phyloP scores from a whole-genome alignment of 2,797 vertebrate species.

The Characodon lateralis region DNA sequence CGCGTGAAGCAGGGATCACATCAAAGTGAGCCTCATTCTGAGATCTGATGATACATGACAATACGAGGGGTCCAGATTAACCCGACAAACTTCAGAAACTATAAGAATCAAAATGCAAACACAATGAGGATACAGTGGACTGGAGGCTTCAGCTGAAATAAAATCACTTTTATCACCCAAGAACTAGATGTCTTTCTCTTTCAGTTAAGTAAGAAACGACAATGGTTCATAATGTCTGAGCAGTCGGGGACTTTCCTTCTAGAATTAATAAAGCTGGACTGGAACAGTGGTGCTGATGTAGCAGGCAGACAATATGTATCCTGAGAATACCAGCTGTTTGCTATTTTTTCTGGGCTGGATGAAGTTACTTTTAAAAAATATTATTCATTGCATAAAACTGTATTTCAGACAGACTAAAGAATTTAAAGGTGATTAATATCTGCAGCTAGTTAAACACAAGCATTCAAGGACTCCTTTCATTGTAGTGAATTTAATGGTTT shows the following conservation, averaged over 20 bases:
- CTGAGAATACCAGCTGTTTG: not conserved
- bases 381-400: not conserved
- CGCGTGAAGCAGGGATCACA: conserved; percentile 69
- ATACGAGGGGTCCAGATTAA: conserved; percentile 74
- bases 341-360: not conserved
- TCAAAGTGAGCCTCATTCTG: conserved; percentile 75
- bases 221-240: conserved; percentile 52
- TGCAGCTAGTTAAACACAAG: not conserved
- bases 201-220: conserved; percentile 58
- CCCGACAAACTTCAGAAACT: conserved; percentile 69
- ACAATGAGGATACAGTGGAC: conserved; percentile 42
- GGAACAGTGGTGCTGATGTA: not conserved
- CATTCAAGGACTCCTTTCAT: too few species aligned
- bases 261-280: conserved; percentile 30
- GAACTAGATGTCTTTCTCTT: conserved; percentile 73
- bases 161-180: conserved; percentile 23
- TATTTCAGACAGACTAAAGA: not conserved
- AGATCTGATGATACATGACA: conserved; percentile 82
- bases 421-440: not conserved
- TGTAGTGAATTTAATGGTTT: too few species aligned
- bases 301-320: not conserved
- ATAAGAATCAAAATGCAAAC: conserved; percentile 72
- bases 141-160: conserved; percentile 37
- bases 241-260: conserved; percentile 35
- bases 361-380: not conserved